Percentiles rank a stretch among this genome's conserved stretches.
Conservation (phyloP, 2,888 invertebrate species). For the Temnothorax ravouxi region DNA sequence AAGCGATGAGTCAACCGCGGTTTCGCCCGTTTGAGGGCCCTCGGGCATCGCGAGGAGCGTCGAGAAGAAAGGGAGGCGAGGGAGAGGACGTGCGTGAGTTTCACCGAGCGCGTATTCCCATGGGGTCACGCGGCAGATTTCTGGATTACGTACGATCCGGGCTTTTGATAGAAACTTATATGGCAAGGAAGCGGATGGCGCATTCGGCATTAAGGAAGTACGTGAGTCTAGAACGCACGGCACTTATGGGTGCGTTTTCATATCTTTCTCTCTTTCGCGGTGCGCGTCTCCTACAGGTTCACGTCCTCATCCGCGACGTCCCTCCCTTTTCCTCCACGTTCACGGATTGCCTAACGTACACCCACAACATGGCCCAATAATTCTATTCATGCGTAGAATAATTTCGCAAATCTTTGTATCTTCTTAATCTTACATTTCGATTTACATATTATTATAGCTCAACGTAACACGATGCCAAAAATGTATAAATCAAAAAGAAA, state of each 20-base stretch:
- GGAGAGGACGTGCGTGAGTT: constrained; percentile 77
- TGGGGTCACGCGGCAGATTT: constrained; percentile 81
- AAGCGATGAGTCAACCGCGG: constrained; percentile 70
- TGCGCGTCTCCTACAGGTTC: constrained; percentile 66
- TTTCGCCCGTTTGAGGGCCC: constrained; percentile 64
- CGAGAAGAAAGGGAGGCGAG: constrained; percentile 17
- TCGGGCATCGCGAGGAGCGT: constrained; percentile 54
- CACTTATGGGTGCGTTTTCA: constrained; percentile 80
- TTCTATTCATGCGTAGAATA: constrained; percentile 49
- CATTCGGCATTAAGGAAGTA: constrained; percentile 85
- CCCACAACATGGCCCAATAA: constrained; percentile 59
- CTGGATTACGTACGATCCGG: constrained; percentile 84
- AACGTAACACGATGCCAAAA: neutral
- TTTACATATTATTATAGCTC: neutral
- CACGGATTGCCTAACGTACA: constrained; percentile 60
- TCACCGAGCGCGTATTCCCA: constrained; percentile 80
- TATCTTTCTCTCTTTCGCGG: constrained; percentile 51
- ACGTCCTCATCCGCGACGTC: constrained; percentile 38
- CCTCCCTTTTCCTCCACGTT: constrained; percentile 32
- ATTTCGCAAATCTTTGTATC: neutral
- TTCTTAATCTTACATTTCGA: neutral
- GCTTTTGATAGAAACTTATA: constrained; percentile 84
- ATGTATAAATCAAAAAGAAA: neutral
- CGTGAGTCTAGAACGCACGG: constrained; percentile 81
- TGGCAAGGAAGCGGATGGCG: constrained; percentile 83